Conservation (phyloP, 2,113 vertebrate genomes). For the Microtus pennsylvanicus region DNA sequence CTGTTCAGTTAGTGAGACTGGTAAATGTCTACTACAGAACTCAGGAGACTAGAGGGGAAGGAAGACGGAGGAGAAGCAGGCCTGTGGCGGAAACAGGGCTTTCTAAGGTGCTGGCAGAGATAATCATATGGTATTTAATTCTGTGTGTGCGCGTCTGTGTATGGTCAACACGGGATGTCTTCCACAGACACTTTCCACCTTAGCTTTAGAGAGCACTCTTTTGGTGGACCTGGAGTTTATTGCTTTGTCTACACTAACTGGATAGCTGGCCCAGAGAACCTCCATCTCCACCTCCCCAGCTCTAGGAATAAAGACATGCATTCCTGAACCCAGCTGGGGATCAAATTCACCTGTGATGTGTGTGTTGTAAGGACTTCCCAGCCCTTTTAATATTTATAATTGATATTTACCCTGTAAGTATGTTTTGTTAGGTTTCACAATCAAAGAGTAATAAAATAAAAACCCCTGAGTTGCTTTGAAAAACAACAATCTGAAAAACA, state of each 20-base stretch:
- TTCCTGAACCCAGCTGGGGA: not conserved
- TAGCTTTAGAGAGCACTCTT: not conserved
- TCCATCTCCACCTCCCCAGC: not conserved
- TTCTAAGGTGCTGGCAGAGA: not conserved
- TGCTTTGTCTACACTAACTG: not conserved
- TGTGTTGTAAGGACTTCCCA: not conserved
- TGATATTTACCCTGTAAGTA: not conserved
- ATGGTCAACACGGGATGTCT: not conserved
- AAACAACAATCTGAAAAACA: slow-evolving; percentile 2
- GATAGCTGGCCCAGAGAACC: no score
- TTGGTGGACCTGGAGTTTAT: not conserved
- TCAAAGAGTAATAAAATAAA: not conserved
- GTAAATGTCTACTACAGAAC: not conserved
- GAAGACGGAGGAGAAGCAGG: not conserved
- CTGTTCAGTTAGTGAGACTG: not conserved
- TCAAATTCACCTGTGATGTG: not conserved
- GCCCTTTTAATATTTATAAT: not conserved
- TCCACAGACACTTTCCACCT: not conserved
- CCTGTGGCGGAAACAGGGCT: not conserved
- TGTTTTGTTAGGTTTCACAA: slow-evolving; percentile 24
- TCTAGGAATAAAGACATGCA: not conserved
- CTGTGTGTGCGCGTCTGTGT: not conserved
- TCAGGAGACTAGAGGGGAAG: not conserved
- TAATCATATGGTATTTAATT: not conserved
- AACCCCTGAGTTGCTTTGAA: not conserved